Conservation (phyloP, 1,140 invertebrate species). For the Adelges cooleyi region DNA sequence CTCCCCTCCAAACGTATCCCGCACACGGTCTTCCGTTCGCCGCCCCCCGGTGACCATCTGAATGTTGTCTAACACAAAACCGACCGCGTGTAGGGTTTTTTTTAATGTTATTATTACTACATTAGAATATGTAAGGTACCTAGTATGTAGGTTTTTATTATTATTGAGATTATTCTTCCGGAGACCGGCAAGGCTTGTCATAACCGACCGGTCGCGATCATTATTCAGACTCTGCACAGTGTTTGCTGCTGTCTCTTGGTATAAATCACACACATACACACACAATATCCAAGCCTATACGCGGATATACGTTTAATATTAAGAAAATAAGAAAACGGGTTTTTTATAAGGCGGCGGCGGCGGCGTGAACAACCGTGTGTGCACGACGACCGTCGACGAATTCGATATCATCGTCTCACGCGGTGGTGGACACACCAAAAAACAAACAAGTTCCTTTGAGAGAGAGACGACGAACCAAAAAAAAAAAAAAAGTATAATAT, state of each 20-base stretch:
- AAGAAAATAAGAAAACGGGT: no score
- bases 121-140: no score
- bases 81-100: no score
- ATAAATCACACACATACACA: conserved; percentile 22
- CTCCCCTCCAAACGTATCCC: no score
- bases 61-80: neutral
- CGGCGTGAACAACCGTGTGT: neutral
- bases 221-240: conserved; percentile 21
- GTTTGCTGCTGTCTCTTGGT: no score
- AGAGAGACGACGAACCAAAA: no score
- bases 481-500: no score
- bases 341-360: conserved; percentile 1
- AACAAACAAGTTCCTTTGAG: conserved; percentile 1
- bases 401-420: neutral
- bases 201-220: conserved; percentile 19
- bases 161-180: conserved; percentile 22
- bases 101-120: no score
- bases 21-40: no score
- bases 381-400: conserved; percentile 15
- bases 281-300: neutral
- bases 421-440: conserved; percentile 11
- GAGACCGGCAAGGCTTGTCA: conserved; percentile 24
- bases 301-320: no score
- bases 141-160: no score
- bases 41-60: neutral